Percentiles rank a stretch among this genome's conserved stretches.
phyloP scores from a whole-genome alignment of 2,888 invertebrate genomes.

The Catocala sponsa region DNA sequence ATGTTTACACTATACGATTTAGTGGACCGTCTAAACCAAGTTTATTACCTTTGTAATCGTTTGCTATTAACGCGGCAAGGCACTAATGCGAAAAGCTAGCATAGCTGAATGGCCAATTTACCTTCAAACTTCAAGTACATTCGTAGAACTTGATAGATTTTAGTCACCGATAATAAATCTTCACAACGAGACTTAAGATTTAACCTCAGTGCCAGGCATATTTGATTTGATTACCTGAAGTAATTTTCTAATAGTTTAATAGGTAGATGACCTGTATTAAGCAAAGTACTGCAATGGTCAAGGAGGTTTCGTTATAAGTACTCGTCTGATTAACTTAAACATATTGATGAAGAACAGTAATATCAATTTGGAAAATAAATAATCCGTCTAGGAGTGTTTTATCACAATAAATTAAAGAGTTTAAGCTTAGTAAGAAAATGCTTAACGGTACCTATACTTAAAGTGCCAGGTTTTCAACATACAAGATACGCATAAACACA shows the following conservation, averaged over 20 bases:
- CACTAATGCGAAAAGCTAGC: neutral
- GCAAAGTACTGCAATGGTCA: slow-evolving; percentile 43
- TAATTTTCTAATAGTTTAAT: too few species aligned
- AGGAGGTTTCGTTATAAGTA: slow-evolving; percentile 58
- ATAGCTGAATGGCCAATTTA: slow-evolving; percentile 3
- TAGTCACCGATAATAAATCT: neutral
- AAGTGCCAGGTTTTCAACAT: too few species aligned
- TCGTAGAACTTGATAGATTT: neutral
- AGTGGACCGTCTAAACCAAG: neutral
- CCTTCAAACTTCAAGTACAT: slow-evolving; percentile 3
- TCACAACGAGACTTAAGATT: neutral
- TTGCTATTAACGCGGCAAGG: slow-evolving; percentile 2
- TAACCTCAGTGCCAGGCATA: neutral
- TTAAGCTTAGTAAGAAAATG: too few species aligned
- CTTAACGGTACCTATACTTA: too few species aligned
- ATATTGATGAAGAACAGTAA: too few species aligned
- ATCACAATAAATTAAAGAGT: too few species aligned
- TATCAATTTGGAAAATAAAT: too few species aligned
- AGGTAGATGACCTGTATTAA: slow-evolving; percentile 10
- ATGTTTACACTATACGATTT: slow-evolving; percentile 1
- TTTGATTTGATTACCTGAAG: too few species aligned
- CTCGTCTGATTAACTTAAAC: neutral
- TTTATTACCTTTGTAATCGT: neutral
- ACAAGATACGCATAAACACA: too few species aligned
- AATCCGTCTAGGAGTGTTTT: too few species aligned